These are phyloP conservation scores for Pomacea canaliculata DNA, from an alignment of 2,888 invertebrate genomes.

Conservation along the genomic window DNA sequence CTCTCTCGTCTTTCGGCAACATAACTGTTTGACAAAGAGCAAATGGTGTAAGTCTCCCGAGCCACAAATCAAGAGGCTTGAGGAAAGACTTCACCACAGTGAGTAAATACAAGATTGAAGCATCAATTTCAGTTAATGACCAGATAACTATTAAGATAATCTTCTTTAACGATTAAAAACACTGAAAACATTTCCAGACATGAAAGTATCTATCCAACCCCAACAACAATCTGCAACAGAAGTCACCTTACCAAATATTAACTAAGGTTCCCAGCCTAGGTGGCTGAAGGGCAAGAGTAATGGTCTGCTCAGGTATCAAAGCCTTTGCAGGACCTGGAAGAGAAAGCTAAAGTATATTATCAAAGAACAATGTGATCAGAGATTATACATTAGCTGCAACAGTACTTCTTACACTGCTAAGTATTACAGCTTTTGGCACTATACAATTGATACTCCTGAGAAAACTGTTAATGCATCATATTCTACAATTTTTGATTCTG, in stretches of 20 bases:
- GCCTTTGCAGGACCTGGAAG: conserved; percentile 16
- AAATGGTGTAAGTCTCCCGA: conserved; percentile 28
- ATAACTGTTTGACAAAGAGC: conserved; percentile 24
- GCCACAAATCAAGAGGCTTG: conserved; percentile 3
- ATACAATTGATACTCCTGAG: too few relatives aligned
- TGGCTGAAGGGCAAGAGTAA: background rate
- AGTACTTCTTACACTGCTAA: too few relatives aligned
- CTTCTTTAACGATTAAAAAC: too few relatives aligned
- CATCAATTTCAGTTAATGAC: background rate
- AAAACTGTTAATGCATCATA: too few relatives aligned
- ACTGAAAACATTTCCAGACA: too few relatives aligned
- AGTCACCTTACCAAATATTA: conserved; percentile 34
- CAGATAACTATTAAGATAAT: background rate
- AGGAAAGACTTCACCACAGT: conserved; percentile 16
- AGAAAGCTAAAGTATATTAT: conserved; percentile 5
- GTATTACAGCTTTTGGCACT: too few relatives aligned
- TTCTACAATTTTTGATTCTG: too few relatives aligned
- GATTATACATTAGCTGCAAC: background rate
- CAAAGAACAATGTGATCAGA: background rate
- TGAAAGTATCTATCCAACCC: background rate
- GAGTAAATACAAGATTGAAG: background rate
- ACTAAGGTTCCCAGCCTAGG: conserved; percentile 4
- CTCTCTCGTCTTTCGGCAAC: background rate
- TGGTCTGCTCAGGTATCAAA: background rate
- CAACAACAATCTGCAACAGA: conserved; percentile 10